Evolutionary conservation across 2,888 invertebrate species (phyloP).

Genomic region (Diaphora mendica): DNA sequence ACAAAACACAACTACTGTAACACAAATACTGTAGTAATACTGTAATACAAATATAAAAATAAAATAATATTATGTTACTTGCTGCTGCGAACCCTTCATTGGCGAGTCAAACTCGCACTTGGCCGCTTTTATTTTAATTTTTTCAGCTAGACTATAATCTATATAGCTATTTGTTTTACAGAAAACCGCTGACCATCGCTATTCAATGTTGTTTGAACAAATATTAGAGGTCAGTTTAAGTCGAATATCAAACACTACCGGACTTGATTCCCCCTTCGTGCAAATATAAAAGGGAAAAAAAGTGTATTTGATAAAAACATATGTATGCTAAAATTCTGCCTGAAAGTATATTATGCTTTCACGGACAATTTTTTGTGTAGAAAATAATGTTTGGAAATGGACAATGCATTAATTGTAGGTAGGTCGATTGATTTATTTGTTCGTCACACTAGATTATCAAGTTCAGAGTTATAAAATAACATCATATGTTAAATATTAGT

Average conservation of each 20-base stretch:
- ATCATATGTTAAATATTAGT: not conserved
- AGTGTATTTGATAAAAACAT: not conserved
- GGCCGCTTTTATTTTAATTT: too few relatives aligned
- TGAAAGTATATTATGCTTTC: not conserved
- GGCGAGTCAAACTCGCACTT: too few relatives aligned
- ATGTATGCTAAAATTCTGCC: not conserved
- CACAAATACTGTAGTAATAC: too few relatives aligned
- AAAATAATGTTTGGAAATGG: too few relatives aligned
- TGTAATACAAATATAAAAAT: too few relatives aligned
- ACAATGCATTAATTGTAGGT: too few relatives aligned
- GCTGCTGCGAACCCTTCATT: too few relatives aligned
- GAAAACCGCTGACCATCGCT: not conserved
- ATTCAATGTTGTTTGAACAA: not conserved
- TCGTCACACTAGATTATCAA: not conserved
- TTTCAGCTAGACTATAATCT: not conserved
- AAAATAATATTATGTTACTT: too few relatives aligned
- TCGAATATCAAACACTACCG: conserved; percentile 1
- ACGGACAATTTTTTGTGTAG: not conserved
- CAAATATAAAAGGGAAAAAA: not conserved
- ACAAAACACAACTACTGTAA: too few relatives aligned
- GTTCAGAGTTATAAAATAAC: not conserved
- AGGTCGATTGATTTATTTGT: not conserved
- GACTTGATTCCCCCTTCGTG: not conserved
- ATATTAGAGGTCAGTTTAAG: not conserved
- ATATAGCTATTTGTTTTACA: not conserved